Conservation (phyloP, 1,140 invertebrate species). For the Drosophila repletoides region DNA sequence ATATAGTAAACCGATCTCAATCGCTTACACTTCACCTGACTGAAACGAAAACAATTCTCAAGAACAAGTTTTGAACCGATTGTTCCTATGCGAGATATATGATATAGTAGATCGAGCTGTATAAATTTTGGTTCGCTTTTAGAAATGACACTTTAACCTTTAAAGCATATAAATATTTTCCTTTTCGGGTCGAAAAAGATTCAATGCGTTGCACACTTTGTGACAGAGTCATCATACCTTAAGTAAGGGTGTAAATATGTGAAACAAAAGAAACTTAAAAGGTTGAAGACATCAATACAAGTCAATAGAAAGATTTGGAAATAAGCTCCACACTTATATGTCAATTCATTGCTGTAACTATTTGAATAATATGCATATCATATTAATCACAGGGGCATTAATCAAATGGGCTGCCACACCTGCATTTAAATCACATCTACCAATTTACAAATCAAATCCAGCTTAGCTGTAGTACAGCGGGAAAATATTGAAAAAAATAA, state of each 20-base stretch:
- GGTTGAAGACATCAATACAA: not conserved
- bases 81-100: too few species aligned
- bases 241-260: too few species aligned
- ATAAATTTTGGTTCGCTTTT: too few species aligned
- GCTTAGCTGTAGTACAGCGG: not conserved
- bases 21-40: too few species aligned
- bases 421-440: slow-evolving; percentile 25
- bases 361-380: not conserved
- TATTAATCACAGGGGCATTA: slow-evolving; percentile 3
- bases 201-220: too few species aligned
- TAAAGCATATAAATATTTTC: not conserved
- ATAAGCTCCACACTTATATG: slow-evolving; percentile 7
- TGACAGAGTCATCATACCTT: too few species aligned
- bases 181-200: too few species aligned
- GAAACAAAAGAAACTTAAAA: not conserved
- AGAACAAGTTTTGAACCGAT: too few species aligned
- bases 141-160: too few species aligned
- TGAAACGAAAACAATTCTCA: too few species aligned
- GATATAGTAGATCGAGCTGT: too few species aligned
- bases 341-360: not conserved
- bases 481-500: not conserved
- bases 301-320: slow-evolving; percentile 1
- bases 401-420: slow-evolving; percentile 11
- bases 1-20: too few species aligned
- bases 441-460: slow-evolving; percentile 12